Conservation (phyloP, 1,140 invertebrate species). For the Diachasma alloeum region DNA sequence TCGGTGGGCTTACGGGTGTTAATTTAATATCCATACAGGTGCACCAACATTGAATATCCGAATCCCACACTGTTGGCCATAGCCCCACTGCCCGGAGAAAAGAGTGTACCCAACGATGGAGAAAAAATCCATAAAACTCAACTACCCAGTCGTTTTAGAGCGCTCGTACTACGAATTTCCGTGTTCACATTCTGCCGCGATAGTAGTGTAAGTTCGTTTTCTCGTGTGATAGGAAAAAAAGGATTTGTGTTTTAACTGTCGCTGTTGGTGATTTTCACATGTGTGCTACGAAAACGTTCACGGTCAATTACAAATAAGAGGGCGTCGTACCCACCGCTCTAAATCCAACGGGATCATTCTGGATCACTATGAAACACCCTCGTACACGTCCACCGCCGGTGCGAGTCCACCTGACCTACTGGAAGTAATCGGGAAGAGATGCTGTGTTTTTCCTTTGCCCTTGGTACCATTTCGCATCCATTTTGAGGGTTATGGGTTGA, state of each 20-base stretch:
- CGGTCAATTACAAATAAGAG: slow-evolving; percentile 44
- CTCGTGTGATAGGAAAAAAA: background rate
- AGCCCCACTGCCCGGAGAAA: background rate
- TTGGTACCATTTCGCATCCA: too few relatives aligned
- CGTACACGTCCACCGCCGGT: slow-evolving; percentile 19
- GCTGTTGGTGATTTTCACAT: slow-evolving; percentile 26
- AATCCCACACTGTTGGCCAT: slow-evolving; percentile 51
- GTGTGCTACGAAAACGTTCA: slow-evolving; percentile 22
- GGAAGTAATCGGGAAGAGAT: background rate
- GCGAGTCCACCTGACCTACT: slow-evolving; percentile 35
- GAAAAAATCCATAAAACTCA: slow-evolving; percentile 65
- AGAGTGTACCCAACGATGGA: slow-evolving; percentile 44
- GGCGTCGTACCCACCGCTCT: background rate
- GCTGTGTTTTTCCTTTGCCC: slow-evolving; percentile 23
- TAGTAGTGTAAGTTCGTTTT: too few relatives aligned
- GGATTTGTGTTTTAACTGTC: background rate
- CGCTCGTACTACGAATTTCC: background rate
- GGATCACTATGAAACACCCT: slow-evolving; percentile 34
- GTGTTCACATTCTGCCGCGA: background rate
- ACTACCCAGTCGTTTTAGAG: slow-evolving; percentile 25
- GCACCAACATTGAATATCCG: slow-evolving; percentile 66
- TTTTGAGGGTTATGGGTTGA: too few relatives aligned
- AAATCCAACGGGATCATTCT: slow-evolving; percentile 40
- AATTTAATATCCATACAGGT: slow-evolving; percentile 68
- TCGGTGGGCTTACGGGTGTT: slow-evolving; percentile 65